Evolutionary conservation across 2,888 invertebrate species (phyloP).

Genomic region (Catocala sponsa): DNA sequence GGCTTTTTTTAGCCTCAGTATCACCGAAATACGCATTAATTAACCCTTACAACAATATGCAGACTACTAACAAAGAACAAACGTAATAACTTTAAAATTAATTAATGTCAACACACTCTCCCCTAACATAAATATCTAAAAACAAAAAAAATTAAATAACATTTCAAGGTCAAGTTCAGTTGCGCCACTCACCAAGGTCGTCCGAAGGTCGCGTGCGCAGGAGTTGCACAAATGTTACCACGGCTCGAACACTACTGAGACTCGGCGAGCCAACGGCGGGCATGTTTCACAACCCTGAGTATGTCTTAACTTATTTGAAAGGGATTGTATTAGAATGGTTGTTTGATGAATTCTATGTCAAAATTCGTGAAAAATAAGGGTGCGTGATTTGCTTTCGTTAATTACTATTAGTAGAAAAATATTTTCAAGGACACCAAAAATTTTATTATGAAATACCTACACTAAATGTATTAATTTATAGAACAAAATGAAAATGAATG

Average conservation of each 20-base stretch:
- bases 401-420: too few relatives aligned
- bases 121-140: constrained; percentile 3
- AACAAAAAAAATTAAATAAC: constrained; percentile 29
- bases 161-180: constrained; percentile 71
- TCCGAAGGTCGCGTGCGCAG: constrained; percentile 67
- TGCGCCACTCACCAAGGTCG: constrained; percentile 79
- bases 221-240: constrained; percentile 74
- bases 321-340: constrained; percentile 61
- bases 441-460: too few relatives aligned
- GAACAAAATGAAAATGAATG: too few relatives aligned
- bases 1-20: too few relatives aligned
- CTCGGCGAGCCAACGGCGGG: constrained; percentile 55
- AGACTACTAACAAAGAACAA: too few relatives aligned
- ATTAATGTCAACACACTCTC: not conserved
- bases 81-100: too few relatives aligned
- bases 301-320: constrained; percentile 81
- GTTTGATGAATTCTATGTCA: constrained; percentile 3
- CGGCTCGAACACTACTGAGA: constrained; percentile 79
- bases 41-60: too few relatives aligned
- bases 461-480: too few relatives aligned
- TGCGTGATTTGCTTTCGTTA: not conserved
- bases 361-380: not conserved
- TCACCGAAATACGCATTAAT: too few relatives aligned
- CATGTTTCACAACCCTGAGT: constrained; percentile 78
- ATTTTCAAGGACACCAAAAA: too few relatives aligned